phyloP scores from a whole-genome alignment of 2,797 vertebrate genomes.

The Falco concolor region DNA sequence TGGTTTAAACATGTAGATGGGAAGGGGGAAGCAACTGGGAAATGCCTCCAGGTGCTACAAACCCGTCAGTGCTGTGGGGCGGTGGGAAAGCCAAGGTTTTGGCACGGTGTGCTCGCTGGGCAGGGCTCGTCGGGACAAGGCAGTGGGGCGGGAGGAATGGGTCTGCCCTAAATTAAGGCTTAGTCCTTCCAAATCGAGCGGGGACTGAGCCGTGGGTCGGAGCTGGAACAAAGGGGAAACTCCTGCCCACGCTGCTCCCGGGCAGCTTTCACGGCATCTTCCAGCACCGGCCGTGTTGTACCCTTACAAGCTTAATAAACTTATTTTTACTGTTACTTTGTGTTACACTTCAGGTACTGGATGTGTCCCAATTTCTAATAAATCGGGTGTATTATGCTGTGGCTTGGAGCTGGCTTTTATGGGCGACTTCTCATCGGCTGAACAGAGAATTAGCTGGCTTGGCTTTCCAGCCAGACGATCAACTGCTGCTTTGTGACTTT shows the following conservation, averaged over 20 bases:
- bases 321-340: conserved; percentile 31
- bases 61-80: not conserved
- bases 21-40: not conserved
- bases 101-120: not conserved
- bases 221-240: not conserved
- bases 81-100: not conserved
- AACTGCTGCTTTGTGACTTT: conserved; percentile 22
- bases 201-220: not conserved
- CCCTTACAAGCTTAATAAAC: conserved; percentile 27
- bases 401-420: conserved; percentile 37
- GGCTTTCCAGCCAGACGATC: not conserved
- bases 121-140: not conserved
- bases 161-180: not conserved
- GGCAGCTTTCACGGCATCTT: not conserved
- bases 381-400: conserved; percentile 2
- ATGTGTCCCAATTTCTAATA: conserved; percentile 17
- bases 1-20: not conserved
- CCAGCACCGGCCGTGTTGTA: not conserved
- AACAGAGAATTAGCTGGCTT: conserved; percentile 8
- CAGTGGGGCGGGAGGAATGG: not conserved
- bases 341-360: conserved; percentile 42
- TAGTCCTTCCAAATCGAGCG: not conserved
- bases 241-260: not conserved
- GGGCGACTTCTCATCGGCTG: conserved; percentile 35
- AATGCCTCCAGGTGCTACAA: conserved; percentile 22